These are phyloP conservation scores for Pycnomerus fuliginosus DNA, from an alignment of 2,888 invertebrate genomes.

Conservation along the genomic window DNA sequence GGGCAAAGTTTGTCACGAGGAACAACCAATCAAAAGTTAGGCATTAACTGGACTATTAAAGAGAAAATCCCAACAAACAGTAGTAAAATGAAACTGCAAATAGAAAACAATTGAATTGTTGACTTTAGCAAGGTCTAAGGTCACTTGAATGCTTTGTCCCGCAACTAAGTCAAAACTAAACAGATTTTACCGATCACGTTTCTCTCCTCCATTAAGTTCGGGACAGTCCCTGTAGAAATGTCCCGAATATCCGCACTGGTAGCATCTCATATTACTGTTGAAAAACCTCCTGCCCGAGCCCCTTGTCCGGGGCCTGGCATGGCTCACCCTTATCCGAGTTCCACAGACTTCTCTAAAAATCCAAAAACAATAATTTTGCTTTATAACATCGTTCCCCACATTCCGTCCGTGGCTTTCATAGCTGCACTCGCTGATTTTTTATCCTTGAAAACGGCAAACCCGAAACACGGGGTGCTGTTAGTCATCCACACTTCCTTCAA, in stretches of 20 bases:
- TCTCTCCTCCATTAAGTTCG: constrained; percentile 47
- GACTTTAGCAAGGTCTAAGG: no score
- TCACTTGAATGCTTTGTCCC: constrained; percentile 12
- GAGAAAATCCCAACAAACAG: no score
- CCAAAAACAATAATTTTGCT: constrained; percentile 6
- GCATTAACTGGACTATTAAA: no score
- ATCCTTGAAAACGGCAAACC: constrained; percentile 60
- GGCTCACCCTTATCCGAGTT: constrained; percentile 56
- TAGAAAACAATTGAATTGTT: no score
- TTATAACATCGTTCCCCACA: constrained; percentile 41
- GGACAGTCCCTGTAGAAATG: constrained; percentile 61
- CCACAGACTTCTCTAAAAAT: constrained; percentile 54
- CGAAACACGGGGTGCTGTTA: constrained; percentile 61
- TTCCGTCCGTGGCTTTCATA: constrained; percentile 53
- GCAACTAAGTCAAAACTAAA: constrained; percentile 19
- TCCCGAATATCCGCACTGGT: constrained; percentile 60
- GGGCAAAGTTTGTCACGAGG: no score
- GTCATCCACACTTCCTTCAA: constrained; percentile 61
- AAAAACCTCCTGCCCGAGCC: constrained; percentile 55
- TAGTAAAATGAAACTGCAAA: no score
- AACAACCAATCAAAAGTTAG: no score
- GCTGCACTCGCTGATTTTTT: constrained; percentile 57
- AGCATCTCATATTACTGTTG: constrained; percentile 59
- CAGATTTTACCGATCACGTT: constrained; percentile 38
- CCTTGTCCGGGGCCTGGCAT: constrained; percentile 56